Evolutionary conservation across 2,797 vertebrate genomes (phyloP), one percentile per base, ranked within the genome.

Genomic region (Cercopithecus diana): DNA sequence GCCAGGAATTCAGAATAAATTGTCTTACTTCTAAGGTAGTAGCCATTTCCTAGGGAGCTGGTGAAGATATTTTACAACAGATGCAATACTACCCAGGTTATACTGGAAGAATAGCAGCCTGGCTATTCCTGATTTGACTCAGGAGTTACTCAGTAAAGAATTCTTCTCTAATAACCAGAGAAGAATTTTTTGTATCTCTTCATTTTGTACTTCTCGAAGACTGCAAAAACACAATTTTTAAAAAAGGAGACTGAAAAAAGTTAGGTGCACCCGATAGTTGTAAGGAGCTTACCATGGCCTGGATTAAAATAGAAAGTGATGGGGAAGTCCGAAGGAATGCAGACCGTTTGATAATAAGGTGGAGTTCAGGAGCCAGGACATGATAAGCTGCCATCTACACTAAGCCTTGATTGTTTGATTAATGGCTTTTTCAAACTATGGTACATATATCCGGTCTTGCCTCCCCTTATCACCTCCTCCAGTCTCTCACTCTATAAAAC

Each of bases 211-310:
- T 55, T 28, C 92, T 61, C 91, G 39, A 87, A 93, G 81, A 81
- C 48, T 88, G 96, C 45, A 90, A 67, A 93, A 84, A 73, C 7
- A 93, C 33, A 30, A 43, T 86, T 95, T 67, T 96, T 90, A 82
- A 36, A 85, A 87, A 93, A 11, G 9, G 17, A 57, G 22, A 55
- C 14, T 93, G 30, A 73, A 92, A 96, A 75, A 75, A 64, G 17
- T 24, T 84, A 58, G 90, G 24, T 48, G 52, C 12, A 57, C 13
- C 24, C 36, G 24, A 3, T 11, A 81, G 13, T 45, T 92, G 22
- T 79, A 52, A 90, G 5, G 28, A 87, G 7, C 39, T 81, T 70
- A 22, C 17, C 4, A 36, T 12, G 33, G 39, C 17, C 19, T 87
- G 36, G 6, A 73, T 61, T 67, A 91, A 64, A 52, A 70, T 0